Evolutionary conservation across 2,888 invertebrate species (phyloP), one percentile per base, ranked within the genome.

Genomic region (Acheta domesticus): DNA sequence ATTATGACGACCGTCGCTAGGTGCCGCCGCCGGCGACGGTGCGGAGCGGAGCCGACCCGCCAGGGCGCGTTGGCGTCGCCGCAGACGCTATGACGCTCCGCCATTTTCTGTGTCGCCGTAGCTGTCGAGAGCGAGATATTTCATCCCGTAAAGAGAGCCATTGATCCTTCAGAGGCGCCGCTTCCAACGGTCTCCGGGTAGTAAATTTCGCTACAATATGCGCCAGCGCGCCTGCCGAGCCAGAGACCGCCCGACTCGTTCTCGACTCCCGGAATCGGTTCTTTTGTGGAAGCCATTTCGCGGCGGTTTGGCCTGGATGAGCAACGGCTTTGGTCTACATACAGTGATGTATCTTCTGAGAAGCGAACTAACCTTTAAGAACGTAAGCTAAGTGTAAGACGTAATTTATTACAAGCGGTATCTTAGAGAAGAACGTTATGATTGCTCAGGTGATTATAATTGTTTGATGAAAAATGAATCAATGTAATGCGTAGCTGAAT

Each of bases 151-250:
- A 62, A 62, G 62, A 62, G 62, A 62, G 62, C 62, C 62, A 62
- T 62, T 62, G 62, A 62, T 62, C 62, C 62, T n/a, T 14, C 62
- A 16, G 62, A 62, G 16, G 16, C 11, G 62, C 62, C 62, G 62
- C 62, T 62, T 62, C 62, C 62, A 19, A 14, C 62, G n/a, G 14
- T 62, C n/a, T n/a, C 62, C 62, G 62, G 62, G 62, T 62, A 62
- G 62, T 62, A 62, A 62, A 62, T 62, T 62, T 62, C 62, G 62
- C n/a, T 19, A n/a, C 62, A 62, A 62, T 62, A 62, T 62, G 62
- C 62, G 62, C 62, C 62, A n/a, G 14, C 62, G 62, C 62, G 62
- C 62, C 62, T 62, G 62, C 62, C 16, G n/a, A 19, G 62, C 62
- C 36, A 8, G 36, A 36, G 36, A 36, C 8, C 36, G 36, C 36